Evolutionary conservation across 1,140 invertebrate species (phyloP), one percentile per base, ranked within the genome.

Genomic region (Leptinotarsa undecemlineata): DNA sequence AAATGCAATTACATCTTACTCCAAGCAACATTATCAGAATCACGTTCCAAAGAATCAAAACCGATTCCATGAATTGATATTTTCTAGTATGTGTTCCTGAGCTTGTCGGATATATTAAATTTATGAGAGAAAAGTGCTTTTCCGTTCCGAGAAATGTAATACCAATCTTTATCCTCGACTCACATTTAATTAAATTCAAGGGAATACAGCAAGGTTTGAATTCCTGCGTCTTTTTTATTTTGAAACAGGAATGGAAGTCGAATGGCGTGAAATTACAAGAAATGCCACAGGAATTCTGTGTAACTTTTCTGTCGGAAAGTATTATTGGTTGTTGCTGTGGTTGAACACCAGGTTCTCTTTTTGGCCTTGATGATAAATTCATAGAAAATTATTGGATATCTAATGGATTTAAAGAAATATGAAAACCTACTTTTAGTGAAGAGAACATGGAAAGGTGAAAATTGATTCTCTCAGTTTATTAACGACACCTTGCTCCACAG

Each of bases 191-290:
- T 57, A 19, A 57, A 57, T 57, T 57, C 51, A 57, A 57, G 51
- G n/a, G 51, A 57, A 57, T 57, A 57, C 51, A 57, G 1, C 4
- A 19, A 57, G 15, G 51, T 57, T 57, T 19, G 51, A 57, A 57
- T 19, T 17, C 15, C 51, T 57, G 15, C 15, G 4, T 15, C n/a
- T 57, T 15, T 57, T 57, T 57, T 5, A 19, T 17, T 57, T n/a
- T 57, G 15, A 57, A 57, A 57, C 51, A 19, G 51, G 3, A 57
- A 57, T 17, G 15, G n/a, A 57, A 19, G n/a, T 57, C 51, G 51
- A 57, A 57, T 57, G 51, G 51, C 51, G 51, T 57, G 51, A 57
- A 57, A 57, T 57, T 57, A 19, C 15, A 57, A 57, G 51, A 57
- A 57, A 57, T 19, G 51, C 51, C 51, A 57, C 51, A 57, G 15